phyloP scores from a whole-genome alignment of 2,888 invertebrate genomes.

The Tenthredo notha region DNA sequence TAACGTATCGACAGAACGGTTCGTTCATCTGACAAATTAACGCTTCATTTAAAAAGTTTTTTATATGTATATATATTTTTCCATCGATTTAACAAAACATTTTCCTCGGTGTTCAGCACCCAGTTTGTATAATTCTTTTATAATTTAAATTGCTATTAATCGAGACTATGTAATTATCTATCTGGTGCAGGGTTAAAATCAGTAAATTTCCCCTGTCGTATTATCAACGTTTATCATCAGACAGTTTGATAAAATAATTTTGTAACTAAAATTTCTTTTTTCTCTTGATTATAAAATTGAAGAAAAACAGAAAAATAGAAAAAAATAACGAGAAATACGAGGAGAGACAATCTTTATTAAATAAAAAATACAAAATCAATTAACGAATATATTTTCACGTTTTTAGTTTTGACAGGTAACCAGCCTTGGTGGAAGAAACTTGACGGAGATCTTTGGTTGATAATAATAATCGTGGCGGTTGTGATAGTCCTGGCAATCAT shows the following conservation, averaged over 20 bases:
- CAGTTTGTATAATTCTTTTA: neutral
- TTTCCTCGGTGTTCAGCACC: neutral
- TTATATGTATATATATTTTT: neutral
- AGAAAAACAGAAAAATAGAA: neutral
- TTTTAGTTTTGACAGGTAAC: conserved; percentile 82
- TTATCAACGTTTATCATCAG: neutral
- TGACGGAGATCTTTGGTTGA: conserved; percentile 89
- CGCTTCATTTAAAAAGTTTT: neutral
- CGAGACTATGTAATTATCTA: neutral
- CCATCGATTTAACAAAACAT: neutral
- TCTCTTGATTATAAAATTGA: neutral
- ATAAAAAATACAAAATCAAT: neutral
- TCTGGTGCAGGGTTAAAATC: neutral
- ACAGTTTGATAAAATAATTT: neutral
- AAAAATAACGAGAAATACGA: neutral
- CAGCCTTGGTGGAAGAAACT: conserved; percentile 89
- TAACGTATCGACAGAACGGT: neutral
- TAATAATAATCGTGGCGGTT: conserved; percentile 86
- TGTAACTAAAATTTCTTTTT: neutral
- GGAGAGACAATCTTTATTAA: neutral
- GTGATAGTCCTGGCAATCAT: conserved; percentile 86
- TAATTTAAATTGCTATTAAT: neutral
- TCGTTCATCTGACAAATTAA: neutral
- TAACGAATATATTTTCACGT: neutral
- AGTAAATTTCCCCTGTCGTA: neutral